Base-by-base conservation (phyloP, 2,113 vertebrate genomes). In the Platycercus adscitus region DNA sequence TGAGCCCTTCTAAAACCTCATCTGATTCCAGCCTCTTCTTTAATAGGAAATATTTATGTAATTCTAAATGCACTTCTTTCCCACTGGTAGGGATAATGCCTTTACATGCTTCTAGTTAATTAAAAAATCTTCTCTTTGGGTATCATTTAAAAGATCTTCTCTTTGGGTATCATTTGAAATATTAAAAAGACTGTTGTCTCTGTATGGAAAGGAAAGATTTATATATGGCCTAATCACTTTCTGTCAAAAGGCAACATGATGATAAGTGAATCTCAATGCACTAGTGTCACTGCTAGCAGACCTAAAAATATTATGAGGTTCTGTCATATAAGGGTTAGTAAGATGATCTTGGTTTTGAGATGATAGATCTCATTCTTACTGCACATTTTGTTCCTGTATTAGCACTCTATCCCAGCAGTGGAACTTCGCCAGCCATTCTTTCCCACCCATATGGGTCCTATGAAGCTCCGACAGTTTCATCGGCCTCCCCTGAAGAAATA, bases 391-490 rank as follows among this genome's bases (percentile, higher is more conserved):
- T 63, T 61, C 26, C 50, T 64, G 52, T 39, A 6, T 46, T 93
- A 99, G 99, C 99, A 99, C 95, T 99, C 99, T 15, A 99, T 99
- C 93, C 99, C 99, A 25, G 98, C 99, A 0, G 98, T 99, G 96
- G 99, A 99, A 94, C 98, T 99, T 60, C 98, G 99, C 29, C 99
- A 99, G 97, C 99, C 99, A 0, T 99, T 99, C 98, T 99, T 99
- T 83, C 99, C 99, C 73, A 99, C 99, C 31, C 99, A 99, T 86
- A 99, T 99, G 99, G 99, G 99, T 19, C 99, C 99, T 26, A 99
- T 99, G 99, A 99, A 99, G 93, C 98, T 99, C 33, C 98, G 99
- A 2, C 98, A 98, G 46, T 99, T 99, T 95, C 99, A 99, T 96
- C 99, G 99, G 1, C 98, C 99, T 11, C 90, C 98, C 29, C 95